Percentiles rank a stretch among this genome's conserved stretches.
phyloP scores from a whole-genome alignment of 2,113 vertebrate genomes.

The Oncorhynchus keta region DNA sequence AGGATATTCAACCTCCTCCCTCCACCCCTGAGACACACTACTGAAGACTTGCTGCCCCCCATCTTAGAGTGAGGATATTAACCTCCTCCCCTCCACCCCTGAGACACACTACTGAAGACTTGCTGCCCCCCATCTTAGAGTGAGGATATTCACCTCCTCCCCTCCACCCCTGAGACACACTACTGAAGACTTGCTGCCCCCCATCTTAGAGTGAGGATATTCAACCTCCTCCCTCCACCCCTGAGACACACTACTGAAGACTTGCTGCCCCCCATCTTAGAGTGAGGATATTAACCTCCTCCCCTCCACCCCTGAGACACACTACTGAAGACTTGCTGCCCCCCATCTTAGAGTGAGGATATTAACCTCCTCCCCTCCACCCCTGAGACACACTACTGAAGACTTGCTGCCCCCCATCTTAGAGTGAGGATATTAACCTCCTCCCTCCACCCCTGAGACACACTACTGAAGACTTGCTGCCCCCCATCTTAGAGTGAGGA shows the following conservation, averaged over 20 bases:
- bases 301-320: neutral
- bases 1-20: neutral
- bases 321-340: neutral
- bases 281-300: neutral
- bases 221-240: neutral
- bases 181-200: neutral
- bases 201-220: no score
- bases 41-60: neutral
- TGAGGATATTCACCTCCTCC: neutral
- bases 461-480: neutral
- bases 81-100: neutral
- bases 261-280: no score
- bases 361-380: neutral
- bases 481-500: no score
- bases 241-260: slow-evolving; percentile 4
- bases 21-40: slow-evolving; percentile 7
- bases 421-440: neutral
- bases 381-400: slow-evolving; percentile 6
- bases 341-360: no score
- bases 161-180: slow-evolving; percentile 5
- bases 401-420: no score
- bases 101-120: slow-evolving; percentile 4
- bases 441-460: slow-evolving; percentile 1
- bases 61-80: no score
- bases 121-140: no score